phyloP scores from a whole-genome alignment of 1,140 invertebrate species.

The Drosophila pachea region DNA sequence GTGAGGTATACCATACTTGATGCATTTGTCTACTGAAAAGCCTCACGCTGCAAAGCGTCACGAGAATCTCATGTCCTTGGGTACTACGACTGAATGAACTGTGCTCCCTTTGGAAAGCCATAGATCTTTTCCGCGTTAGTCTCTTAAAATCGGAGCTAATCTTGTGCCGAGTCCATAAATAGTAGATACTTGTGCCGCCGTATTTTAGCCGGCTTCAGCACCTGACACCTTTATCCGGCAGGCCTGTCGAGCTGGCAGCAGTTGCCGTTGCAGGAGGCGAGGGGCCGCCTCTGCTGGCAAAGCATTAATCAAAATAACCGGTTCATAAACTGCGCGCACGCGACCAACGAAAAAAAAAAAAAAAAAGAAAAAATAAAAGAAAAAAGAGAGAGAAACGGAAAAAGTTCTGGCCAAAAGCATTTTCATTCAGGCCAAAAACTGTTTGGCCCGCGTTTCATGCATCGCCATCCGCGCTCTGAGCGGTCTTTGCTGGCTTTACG shows the following conservation, averaged over 20 bases:
- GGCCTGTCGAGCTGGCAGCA: background rate
- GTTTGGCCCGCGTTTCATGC: slow-evolving; percentile 13
- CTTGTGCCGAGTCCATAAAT: slow-evolving; percentile 31
- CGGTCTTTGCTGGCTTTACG: slow-evolving; percentile 8
- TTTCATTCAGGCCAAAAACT: slow-evolving; percentile 36
- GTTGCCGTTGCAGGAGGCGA: background rate
- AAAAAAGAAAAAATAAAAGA: slow-evolving; percentile 13
- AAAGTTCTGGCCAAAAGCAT: slow-evolving; percentile 26
- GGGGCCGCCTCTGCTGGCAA: background rate
- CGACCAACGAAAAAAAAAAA: slow-evolving; percentile 1
- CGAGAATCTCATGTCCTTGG: too few species aligned
- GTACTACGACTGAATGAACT: background rate
- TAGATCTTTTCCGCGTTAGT: background rate
- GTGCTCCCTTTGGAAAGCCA: background rate
- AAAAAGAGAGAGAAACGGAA: slow-evolving; percentile 18
- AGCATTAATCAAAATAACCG: slow-evolving; percentile 43
- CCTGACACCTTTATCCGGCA: slow-evolving; percentile 40
- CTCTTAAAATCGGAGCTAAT: slow-evolving; percentile 5
- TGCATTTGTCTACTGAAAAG: too few species aligned
- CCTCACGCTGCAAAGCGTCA: too few species aligned
- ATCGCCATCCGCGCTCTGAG: background rate
- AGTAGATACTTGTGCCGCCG: slow-evolving; percentile 26
- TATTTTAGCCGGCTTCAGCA: slow-evolving; percentile 31
- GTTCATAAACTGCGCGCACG: slow-evolving; percentile 33
- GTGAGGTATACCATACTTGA: background rate